Percentiles rank a stretch among this genome's conserved stretches.
Evolutionary conservation across 2,797 vertebrate genomes (phyloP).

Genomic region (Babyrousa celebensis): DNA sequence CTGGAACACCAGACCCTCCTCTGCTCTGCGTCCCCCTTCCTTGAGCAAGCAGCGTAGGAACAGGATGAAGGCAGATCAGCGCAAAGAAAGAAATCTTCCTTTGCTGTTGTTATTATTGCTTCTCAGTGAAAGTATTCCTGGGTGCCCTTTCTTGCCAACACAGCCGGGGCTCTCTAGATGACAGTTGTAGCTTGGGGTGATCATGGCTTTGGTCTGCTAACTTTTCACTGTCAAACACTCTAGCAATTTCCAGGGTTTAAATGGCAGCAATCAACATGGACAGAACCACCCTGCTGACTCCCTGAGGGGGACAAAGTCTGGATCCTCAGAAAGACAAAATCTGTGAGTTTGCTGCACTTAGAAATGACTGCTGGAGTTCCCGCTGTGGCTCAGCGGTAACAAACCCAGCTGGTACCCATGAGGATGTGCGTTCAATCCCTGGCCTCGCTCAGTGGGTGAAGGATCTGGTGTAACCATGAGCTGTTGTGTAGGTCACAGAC

Average conservation of each 20-base stretch:
- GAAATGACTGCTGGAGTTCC: background rate
- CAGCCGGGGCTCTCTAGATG: constrained; percentile 1
- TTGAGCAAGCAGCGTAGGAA: background rate
- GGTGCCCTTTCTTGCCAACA: background rate
- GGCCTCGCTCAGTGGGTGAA: no score
- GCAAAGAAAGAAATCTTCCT: background rate
- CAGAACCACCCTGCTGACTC: constrained; percentile 5
- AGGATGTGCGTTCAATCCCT: no score
- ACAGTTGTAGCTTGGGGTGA: background rate
- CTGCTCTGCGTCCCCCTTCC: background rate
- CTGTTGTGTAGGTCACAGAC: no score
- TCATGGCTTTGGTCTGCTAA: background rate
- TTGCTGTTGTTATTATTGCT: background rate
- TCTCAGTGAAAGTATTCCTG: background rate
- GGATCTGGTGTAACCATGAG: no score
- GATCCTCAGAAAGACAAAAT: constrained; percentile 47
- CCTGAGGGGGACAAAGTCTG: background rate
- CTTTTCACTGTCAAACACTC: constrained; percentile 45
- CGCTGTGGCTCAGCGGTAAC: background rate
- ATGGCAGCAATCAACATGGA: background rate
- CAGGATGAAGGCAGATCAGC: background rate
- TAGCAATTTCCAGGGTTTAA: constrained; percentile 50
- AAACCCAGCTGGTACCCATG: no score
- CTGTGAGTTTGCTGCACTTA: background rate
- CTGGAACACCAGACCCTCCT: background rate